Base-by-base conservation (phyloP, 2,797 vertebrate species). In the Mus caroli region DNA sequence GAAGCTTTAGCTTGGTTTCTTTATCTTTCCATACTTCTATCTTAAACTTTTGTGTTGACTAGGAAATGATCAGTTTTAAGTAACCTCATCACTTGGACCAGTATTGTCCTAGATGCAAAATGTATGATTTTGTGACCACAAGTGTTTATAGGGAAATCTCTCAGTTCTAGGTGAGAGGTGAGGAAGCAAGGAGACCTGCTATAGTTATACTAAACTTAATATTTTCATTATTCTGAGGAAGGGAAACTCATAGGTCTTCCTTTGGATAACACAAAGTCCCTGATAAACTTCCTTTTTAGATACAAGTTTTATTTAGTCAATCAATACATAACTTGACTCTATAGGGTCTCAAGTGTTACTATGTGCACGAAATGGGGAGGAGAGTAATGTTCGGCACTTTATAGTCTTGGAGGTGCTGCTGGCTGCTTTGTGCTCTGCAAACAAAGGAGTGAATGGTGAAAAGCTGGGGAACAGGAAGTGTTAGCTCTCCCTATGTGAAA, bases 111-210 rank as follows among this genome's bases (percentile, higher is more conserved):
- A 84, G 50, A 86, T 83, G 34, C 20, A 92, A 60, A 88, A 93
- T 58, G 13, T 82, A 58, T 91, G 67, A 86, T 84, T 94, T 95
- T 92, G 6, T 94, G 54, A 75, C 43, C n/a, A 88, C 46, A 94
- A 93, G 52, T 62, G 56, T 90, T 82, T 62, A 83, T 22, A 78
- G 8, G 85, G 20, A 77, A 90, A 85, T 0, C 9, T 31, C 90
- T 94, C 90, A 78, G 58, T 31, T 92, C 9, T 62, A 9, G 43
- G 10, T 5, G 85, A 69, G 56, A n/a, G 0, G 8, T 76, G 43
- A 43, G 19, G 22, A 88, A 54, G 17, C 0, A 54, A 12, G 37
- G 5, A 62, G 9, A 91, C 24, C 43, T 79, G 11, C 40, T 79
- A 2, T 26, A 60, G 62, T 85, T 19, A 37, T 60, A 79, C 4